phyloP scores from a whole-genome alignment of 2,113 vertebrate species.

The Centropus unirufus region DNA sequence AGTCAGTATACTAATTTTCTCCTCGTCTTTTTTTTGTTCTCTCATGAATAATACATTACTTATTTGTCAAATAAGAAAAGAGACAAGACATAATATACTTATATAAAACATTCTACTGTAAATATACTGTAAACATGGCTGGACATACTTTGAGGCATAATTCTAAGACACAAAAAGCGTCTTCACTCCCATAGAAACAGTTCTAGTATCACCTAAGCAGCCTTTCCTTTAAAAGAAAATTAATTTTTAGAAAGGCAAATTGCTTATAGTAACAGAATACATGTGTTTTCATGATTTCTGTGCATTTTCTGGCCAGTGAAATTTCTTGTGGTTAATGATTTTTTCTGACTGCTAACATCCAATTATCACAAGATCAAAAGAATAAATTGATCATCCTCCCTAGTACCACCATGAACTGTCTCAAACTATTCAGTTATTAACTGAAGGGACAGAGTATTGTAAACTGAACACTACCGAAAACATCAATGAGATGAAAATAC shows the following conservation, averaged over 20 bases:
- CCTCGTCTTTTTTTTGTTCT: neutral
- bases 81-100: neutral
- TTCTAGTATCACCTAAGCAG: neutral
- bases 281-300: neutral
- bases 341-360: neutral
- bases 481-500: neutral
- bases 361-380: constrained; percentile 28
- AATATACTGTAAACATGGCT: neutral
- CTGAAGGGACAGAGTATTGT: neutral
- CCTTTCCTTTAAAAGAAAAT: constrained; percentile 11
- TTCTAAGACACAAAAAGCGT: neutral
- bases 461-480: neutral
- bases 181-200: neutral
- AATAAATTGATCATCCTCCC: neutral
- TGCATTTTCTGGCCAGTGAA: neutral
- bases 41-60: neutral
- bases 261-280: neutral
- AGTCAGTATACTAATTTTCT: neutral
- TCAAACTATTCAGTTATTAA: constrained; percentile 13
- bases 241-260: constrained; percentile 21
- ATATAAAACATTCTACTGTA: neutral
- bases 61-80: neutral
- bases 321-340: neutral
- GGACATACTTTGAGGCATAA: neutral
- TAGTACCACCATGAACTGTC: neutral